Conservation (phyloP, 2,113 vertebrate species). For the Nibea coibor region DNA sequence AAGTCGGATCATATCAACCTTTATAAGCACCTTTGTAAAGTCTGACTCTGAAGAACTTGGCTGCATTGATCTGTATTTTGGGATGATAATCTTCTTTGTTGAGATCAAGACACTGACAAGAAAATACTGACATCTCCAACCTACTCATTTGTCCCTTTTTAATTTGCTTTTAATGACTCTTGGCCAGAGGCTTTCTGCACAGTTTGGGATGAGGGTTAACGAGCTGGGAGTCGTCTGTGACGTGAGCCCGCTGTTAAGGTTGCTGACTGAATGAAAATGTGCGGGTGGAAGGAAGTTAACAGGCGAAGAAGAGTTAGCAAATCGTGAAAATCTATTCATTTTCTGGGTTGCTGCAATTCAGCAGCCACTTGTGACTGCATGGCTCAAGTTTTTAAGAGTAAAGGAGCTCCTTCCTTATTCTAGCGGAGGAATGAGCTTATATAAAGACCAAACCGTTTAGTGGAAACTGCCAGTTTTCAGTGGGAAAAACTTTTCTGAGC, state of each 20-base stretch:
- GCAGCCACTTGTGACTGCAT: background rate
- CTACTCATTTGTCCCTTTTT: constrained; percentile 17
- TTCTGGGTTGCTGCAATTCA: background rate
- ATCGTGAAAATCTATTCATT: background rate
- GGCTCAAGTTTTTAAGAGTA: background rate
- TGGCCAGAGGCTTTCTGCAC: background rate
- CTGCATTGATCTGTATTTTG: constrained; percentile 17
- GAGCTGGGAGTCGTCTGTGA: background rate
- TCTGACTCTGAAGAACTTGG: constrained; percentile 5
- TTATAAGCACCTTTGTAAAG: constrained; percentile 12
- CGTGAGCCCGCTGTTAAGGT: background rate
- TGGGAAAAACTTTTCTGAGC: background rate
- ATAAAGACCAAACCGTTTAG: background rate
- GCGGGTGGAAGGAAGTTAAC: background rate
- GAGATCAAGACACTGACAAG: constrained; percentile 1
- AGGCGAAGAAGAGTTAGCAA: background rate
- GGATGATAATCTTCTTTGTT: constrained; percentile 12
- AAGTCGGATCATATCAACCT: background rate
- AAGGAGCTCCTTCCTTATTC: background rate
- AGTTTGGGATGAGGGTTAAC: background rate
- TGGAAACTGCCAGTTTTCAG: background rate
- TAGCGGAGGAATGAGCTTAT: background rate
- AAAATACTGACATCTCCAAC: background rate
- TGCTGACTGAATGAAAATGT: background rate
- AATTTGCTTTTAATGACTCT: background rate